phyloP scores from a whole-genome alignment of 2,797 vertebrate species.

The Pygocentrus nattereri region DNA sequence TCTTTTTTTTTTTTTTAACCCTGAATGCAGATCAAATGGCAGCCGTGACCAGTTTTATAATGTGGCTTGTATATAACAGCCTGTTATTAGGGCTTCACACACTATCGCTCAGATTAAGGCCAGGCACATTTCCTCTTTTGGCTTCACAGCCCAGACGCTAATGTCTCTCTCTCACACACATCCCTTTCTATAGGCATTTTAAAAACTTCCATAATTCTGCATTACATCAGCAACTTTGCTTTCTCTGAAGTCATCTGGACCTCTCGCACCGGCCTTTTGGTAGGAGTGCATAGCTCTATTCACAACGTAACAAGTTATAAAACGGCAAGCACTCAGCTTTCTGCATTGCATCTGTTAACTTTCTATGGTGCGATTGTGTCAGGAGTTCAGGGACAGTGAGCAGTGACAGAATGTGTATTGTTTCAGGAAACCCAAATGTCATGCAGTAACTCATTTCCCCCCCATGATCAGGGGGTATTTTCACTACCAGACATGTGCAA shows the following conservation, averaged over 20 bases:
- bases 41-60: not conserved
- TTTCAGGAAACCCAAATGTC: conserved; percentile 54
- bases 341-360: conserved; percentile 28
- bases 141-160: conserved; percentile 4
- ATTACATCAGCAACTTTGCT: conserved; percentile 25
- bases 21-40: not conserved
- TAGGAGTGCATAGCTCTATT: not conserved
- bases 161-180: conserved; percentile 9
- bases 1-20: not conserved
- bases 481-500: conserved; percentile 46
- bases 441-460: conserved; percentile 51
- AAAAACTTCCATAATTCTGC: conserved; percentile 11
- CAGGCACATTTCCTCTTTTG: conserved; percentile 6
- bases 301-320: conserved; percentile 13
- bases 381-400: conserved; percentile 43
- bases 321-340: conserved; percentile 28
- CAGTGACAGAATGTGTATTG: conserved; percentile 40
- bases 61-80: not conserved
- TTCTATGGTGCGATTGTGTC: conserved; percentile 30
- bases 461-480: conserved; percentile 51
- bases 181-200: conserved; percentile 24
- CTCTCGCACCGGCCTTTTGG: not conserved
- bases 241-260: conserved; percentile 16
- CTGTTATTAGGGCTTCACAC: conserved; percentile 1
- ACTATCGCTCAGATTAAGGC: conserved; percentile 12